Percentiles rank a stretch among this genome's conserved stretches.
phyloP scores from a whole-genome alignment of 2,797 vertebrate species.

The Glossophaga mutica region DNA sequence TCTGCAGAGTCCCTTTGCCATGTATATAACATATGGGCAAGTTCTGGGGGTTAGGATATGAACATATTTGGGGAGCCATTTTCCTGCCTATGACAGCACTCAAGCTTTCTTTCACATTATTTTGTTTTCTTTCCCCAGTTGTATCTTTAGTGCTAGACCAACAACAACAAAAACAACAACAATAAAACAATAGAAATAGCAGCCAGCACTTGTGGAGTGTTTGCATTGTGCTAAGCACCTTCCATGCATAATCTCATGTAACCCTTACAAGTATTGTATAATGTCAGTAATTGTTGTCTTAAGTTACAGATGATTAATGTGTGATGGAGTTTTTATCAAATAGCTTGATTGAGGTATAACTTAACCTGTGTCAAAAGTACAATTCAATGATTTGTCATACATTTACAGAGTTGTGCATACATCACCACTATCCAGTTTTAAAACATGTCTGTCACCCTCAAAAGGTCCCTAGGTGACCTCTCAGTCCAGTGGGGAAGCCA shows the following conservation, averaged over 20 bases:
- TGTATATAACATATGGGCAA: neutral
- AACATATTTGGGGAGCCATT: neutral
- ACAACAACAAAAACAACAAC: neutral
- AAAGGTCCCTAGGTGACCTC: neutral
- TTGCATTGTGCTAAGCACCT: neutral
- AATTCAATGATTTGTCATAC: neutral
- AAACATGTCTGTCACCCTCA: neutral
- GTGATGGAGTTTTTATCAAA: neutral
- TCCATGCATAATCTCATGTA: neutral
- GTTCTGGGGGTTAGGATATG: neutral
- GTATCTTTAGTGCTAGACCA: neutral
- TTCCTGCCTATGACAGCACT: neutral
- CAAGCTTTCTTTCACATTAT: neutral
- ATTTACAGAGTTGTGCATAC: neutral
- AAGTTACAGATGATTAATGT: neutral
- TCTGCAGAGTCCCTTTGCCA: neutral
- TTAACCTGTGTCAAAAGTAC: neutral
- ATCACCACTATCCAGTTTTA: neutral
- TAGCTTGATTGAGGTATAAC: neutral
- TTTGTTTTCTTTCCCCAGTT: neutral
- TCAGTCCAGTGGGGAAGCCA: neutral
- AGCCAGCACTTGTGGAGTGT: rapidly evolving
- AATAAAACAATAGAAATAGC: neutral
- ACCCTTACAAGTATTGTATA: neutral
- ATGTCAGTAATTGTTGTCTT: neutral